Percentiles rank a stretch among this genome's conserved stretches.
Conservation (phyloP, 1,140 invertebrate genomes). For the Penaeus chinensis region DNA sequence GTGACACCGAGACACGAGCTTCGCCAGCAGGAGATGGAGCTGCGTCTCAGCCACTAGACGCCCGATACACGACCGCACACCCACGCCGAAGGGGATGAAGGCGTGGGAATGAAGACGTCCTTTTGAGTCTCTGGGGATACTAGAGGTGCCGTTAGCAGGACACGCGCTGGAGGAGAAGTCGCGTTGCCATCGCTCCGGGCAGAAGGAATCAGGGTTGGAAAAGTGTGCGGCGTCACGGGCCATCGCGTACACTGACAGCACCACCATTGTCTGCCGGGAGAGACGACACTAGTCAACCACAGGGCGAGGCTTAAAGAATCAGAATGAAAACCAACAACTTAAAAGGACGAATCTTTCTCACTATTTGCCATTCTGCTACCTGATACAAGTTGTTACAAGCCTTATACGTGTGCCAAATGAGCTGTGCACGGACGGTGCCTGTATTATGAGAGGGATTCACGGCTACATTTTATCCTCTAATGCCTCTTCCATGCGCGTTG, state of each 20-base stretch:
- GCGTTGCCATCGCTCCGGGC: constrained; percentile 81
- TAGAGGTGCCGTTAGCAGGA: constrained; percentile 69
- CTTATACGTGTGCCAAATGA: no score
- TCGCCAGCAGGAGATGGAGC: constrained; percentile 75
- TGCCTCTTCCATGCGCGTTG: no score
- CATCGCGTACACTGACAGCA: constrained; percentile 85
- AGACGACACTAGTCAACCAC: constrained; percentile 13
- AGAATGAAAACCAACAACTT: no score
- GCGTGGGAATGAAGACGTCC: constrained; percentile 75
- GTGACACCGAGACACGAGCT: constrained; percentile 30
- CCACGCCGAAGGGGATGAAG: constrained; percentile 85
- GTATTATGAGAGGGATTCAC: no score
- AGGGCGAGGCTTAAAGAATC: no score
- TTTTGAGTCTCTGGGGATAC: constrained; percentile 64
- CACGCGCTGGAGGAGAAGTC: constrained; percentile 8
- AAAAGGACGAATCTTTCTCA: no score
- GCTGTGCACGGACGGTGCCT: no score
- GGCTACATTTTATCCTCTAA: no score
- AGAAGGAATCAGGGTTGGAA: constrained; percentile 76
- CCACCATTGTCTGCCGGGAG: constrained; percentile 77
- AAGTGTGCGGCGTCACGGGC: constrained; percentile 80
- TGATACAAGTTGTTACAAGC: no score
- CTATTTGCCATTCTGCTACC: no score
- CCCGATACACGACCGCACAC: constrained; percentile 84
- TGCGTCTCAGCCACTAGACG: constrained; percentile 82